Base-by-base conservation (phyloP, 2,113 vertebrate genomes). In the Hylia prasina region DNA sequence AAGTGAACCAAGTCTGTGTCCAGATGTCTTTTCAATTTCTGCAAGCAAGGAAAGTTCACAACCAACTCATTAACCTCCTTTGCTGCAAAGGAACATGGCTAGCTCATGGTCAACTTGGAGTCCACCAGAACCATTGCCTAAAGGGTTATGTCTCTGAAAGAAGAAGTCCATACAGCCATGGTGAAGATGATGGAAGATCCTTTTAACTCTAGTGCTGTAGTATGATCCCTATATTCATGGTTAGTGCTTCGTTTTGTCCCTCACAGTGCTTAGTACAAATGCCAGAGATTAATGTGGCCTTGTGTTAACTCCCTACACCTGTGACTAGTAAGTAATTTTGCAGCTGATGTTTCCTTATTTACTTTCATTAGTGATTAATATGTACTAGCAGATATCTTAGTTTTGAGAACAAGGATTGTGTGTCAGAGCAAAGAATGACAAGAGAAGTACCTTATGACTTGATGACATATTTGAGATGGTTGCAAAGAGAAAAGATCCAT, bases 51-150 rank as follows among this genome's bases (percentile, higher is more conserved):
- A 35, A 28, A 65, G 12, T 47, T 23, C 24, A 91, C 23, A 58
- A 30, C 4, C 16, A 64, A 9, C 35, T 51, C 13, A 17, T 87
- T 30, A 83, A 8, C 30, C 19, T 25, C 24, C 37, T 30, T 44
- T 54, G 15, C 15, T 58, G 31, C 68, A 80, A 80, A 19, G 13
- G 24, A 18, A 64, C 10, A 15, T 27, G 35, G 31, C 28, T 53
- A 71, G 10, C 10, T 53, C 13, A 35, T 31, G 3, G 28, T 25
- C 5, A 76, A 2, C 18, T 35, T 53, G 27, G 6, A 35, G 21
- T 51, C 22, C 21, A 44, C 5, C n/a, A 61, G 23, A 82, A 56
- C 20, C 2, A 6, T 35, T 66, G 17, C 7, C 0, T 0, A 31
- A 42, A 28, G 12, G 2, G 21, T 44, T 25, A 15, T 8, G 12